Evolutionary conservation across 2,113 vertebrate species (phyloP).

Genomic region (Catharus minimus): DNA sequence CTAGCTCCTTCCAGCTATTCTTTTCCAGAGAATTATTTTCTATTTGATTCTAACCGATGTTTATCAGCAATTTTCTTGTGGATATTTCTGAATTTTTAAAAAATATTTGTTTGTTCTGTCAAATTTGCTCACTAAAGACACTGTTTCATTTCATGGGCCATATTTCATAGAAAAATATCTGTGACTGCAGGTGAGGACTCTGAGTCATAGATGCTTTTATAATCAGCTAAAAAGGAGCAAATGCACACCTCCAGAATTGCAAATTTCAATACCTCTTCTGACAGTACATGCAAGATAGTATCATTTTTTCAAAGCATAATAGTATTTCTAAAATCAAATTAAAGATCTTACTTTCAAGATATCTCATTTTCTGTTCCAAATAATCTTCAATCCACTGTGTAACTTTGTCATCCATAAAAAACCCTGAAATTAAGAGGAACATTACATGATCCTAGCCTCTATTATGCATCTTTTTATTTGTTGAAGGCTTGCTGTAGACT

Average conservation of each 20-base stretch:
- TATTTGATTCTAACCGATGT: not conserved
- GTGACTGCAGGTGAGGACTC: not conserved
- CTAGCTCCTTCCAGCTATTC: not conserved
- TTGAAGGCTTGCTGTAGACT: not conserved
- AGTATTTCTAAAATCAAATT: slow-evolving; percentile 27
- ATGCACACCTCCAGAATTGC: not conserved
- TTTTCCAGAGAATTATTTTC: not conserved
- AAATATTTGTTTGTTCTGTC: not conserved
- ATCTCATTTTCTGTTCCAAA: slow-evolving; percentile 30
- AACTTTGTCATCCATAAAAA: slow-evolving; percentile 15
- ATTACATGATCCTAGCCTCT: not conserved
- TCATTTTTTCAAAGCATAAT: slow-evolving; percentile 5
- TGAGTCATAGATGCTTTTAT: not conserved
- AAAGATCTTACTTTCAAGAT: not conserved
- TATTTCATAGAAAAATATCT: not conserved
- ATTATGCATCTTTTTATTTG: slow-evolving; percentile 37
- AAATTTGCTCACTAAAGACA: not conserved
- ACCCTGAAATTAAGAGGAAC: slow-evolving; percentile 34
- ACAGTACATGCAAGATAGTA: not conserved
- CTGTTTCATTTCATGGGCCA: not conserved
- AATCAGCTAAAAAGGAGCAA: slow-evolving; percentile 7
- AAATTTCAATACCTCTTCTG: not conserved
- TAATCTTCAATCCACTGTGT: not conserved
- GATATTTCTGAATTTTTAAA: not conserved
- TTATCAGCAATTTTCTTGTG: not conserved